Base-by-base conservation (phyloP, 2,797 vertebrate genomes). In the Sphenodon punctatus region DNA sequence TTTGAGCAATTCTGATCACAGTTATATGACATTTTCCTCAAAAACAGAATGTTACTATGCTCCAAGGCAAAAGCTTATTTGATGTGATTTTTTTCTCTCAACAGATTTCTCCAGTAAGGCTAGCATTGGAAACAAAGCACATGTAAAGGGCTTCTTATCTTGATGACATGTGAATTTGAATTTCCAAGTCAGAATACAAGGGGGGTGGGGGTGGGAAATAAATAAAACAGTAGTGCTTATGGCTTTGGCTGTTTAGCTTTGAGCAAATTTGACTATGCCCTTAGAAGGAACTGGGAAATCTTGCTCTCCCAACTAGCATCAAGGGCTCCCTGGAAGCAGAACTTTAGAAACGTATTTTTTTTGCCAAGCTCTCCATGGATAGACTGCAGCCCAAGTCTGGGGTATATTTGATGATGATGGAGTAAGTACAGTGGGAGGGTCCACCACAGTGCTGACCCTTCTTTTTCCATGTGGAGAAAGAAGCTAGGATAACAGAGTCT, bases 1-100 rank as follows among this genome's bases (percentile, higher is more conserved):
- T 82, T 66, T 15, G 73, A 82, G 78, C 77, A 87, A 65, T 42
- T 79, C 67, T 80, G 77, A 84, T 88, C 80, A 87, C 7, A 14
- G 30, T 69, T 78, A 84, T 79, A 88, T 80, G 68, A 82, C 66
- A 73, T 19, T 1, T 6, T 45, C 72, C 30, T 85, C 46, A 46
- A 43, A 89, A 90, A 88, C 53, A 53, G 68, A 80, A 12, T 27
- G 73, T 76, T 80, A 39, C 88, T 86, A 85, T 2, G 15, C 78
- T 84, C 72, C 15, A 63, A 73, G 65, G 77, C 56, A 81, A 63
- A 75, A 84, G 82, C 67, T 82, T 86, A 72, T 77, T 84, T 38
- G 76, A 56, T 77, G 65, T 61, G 72, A 66, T 88, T 83, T 85
- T 70, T 53, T 81, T 78, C 83, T 78, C 32, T 51, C 22, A 69